phyloP scores from a whole-genome alignment of 2,888 invertebrate species.

The Drosophila picticornis region DNA sequence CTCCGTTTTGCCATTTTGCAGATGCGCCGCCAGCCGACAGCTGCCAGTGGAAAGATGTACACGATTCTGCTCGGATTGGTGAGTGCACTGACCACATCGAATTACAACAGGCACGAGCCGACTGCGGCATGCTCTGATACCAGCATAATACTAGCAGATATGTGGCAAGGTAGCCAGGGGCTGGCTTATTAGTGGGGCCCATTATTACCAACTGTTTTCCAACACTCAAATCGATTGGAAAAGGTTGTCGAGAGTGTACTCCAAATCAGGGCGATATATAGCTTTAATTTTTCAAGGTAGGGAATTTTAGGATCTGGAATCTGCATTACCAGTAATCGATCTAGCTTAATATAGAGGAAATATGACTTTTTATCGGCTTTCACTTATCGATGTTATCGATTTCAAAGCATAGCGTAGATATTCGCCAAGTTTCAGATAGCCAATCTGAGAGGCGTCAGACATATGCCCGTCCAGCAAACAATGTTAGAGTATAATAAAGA shows the following conservation, averaged over 20 bases:
- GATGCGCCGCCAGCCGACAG: constrained; percentile 49
- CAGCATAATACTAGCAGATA: neutral
- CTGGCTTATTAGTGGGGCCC: neutral
- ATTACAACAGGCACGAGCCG: neutral
- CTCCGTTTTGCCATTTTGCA: constrained; percentile 25
- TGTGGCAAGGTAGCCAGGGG: neutral
- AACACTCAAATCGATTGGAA: neutral
- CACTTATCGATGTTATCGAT: neutral
- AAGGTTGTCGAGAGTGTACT: too few relatives aligned
- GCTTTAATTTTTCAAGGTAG: neutral
- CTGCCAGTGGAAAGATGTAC: constrained; percentile 36
- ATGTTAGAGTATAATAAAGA: neutral
- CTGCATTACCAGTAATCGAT: neutral
- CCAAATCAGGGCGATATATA: neutral
- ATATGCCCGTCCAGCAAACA: neutral
- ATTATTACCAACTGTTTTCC: neutral
- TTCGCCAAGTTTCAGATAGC: too few relatives aligned
- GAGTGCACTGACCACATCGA: constrained; percentile 21
- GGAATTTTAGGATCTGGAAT: too few relatives aligned
- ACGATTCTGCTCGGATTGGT: constrained; percentile 53
- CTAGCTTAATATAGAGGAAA: neutral
- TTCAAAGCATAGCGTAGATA: neutral
- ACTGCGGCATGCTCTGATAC: neutral
- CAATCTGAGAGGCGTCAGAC: neutral
- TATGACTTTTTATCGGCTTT: neutral